These are phyloP conservation scores for Eupelmus urozonus DNA, from an alignment of 2,888 invertebrate genomes.

Conservation along the genomic window DNA sequence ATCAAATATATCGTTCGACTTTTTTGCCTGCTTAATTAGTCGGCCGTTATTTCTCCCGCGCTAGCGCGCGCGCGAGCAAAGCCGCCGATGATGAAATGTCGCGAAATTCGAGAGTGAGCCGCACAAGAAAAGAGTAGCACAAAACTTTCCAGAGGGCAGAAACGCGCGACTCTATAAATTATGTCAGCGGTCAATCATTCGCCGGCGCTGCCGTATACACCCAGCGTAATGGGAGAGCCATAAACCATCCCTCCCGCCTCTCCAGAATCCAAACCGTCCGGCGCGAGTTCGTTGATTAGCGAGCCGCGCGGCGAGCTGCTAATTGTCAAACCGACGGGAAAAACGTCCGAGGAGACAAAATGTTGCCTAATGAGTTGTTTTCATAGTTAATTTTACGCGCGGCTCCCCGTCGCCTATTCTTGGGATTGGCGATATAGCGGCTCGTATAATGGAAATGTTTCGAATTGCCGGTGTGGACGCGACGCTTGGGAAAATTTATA, in stretches of 20 bases:
- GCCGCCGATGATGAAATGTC: constrained; percentile 9
- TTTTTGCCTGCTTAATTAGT: constrained; percentile 17
- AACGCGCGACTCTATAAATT: constrained; percentile 47
- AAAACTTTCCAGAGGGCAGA: constrained; percentile 16
- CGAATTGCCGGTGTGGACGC: too few species aligned
- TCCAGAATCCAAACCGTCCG: constrained; percentile 8
- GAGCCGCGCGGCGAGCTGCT: neutral
- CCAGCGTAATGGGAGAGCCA: too few species aligned
- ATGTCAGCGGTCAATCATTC: constrained; percentile 49
- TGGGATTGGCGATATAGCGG: too few species aligned
- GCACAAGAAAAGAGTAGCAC: neutral
- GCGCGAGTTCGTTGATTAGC: constrained; percentile 35
- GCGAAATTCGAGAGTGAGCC: neutral
- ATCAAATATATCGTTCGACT: too few species aligned
- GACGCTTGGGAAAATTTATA: too few species aligned
- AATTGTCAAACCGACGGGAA: neutral
- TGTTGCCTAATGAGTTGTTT: too few species aligned
- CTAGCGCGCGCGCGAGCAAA: too few species aligned
- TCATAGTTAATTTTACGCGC: too few species aligned
- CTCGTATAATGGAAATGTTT: too few species aligned
- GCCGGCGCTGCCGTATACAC: constrained; percentile 4
- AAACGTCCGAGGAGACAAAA: too few species aligned
- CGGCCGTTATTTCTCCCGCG: neutral
- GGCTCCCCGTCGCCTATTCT: too few species aligned
- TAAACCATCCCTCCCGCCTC: constrained; percentile 37